These are phyloP conservation scores for Bedellia somnulentella DNA, from an alignment of 2,888 invertebrate species.

Conservation along the genomic window DNA sequence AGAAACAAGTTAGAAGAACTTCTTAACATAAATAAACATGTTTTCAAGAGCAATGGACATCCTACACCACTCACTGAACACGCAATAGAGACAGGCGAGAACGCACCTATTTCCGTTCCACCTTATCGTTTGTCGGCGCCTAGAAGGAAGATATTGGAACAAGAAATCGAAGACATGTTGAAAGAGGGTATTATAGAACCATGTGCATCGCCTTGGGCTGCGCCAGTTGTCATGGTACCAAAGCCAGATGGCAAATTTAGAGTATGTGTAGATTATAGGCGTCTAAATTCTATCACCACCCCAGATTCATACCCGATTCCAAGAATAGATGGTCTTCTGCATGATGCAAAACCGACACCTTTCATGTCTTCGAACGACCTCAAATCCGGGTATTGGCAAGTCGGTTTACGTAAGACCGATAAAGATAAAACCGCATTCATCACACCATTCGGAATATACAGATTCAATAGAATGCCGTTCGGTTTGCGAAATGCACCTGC, in stretches of 20 bases:
- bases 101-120: constrained; percentile 16
- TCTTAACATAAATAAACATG: too few relatives aligned
- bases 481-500: constrained; percentile 13
- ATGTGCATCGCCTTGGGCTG: constrained; percentile 17
- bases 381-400: constrained; percentile 7
- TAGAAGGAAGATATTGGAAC: constrained; percentile 11
- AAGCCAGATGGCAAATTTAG: constrained; percentile 17
- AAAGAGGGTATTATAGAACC: constrained; percentile 19
- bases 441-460: too few relatives aligned
- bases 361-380: constrained; percentile 8
- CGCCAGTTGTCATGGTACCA: constrained; percentile 22
- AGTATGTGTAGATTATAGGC: constrained; percentile 22
- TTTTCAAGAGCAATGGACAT: too few relatives aligned
- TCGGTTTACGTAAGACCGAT: constrained; percentile 8
- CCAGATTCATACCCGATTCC: constrained; percentile 19
- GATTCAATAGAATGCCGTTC: too few relatives aligned
- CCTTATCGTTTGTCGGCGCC: constrained; percentile 18
- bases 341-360: constrained; percentile 6
- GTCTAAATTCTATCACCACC: constrained; percentile 9
- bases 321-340: constrained; percentile 15
- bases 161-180: constrained; percentile 18
- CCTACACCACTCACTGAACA: constrained; percentile 6
- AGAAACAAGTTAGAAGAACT: too few relatives aligned
- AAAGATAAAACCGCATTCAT: too few relatives aligned
- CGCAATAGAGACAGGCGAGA: constrained; percentile 5